phyloP scores from a whole-genome alignment of 2,113 vertebrate species.

The Entomyzon cyanotis region DNA sequence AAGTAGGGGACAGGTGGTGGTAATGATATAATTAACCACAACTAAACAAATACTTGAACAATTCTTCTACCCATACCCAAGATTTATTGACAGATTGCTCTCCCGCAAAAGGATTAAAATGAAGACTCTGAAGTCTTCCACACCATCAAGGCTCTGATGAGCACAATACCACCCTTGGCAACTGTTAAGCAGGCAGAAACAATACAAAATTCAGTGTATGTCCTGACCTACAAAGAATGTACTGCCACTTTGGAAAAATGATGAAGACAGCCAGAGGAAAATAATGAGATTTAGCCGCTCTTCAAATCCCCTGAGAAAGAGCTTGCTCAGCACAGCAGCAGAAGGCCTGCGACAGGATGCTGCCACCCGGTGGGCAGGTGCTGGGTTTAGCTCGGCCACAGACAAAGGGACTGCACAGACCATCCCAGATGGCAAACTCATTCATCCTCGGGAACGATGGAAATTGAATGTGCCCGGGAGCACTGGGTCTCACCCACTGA shows the following conservation, averaged over 20 bases:
- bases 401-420: not conserved
- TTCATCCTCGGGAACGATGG: not conserved
- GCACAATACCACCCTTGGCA: not conserved
- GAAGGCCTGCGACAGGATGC: not conserved
- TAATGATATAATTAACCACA: not conserved
- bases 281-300: not conserved
- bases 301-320: not conserved
- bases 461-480: not conserved
- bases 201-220: not conserved
- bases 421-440: not conserved
- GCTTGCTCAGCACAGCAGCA: not conserved
- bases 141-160: not conserved
- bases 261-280: not conserved
- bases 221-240: not conserved
- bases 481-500: not conserved
- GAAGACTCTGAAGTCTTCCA: not conserved
- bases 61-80: not conserved
- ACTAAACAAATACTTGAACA: not conserved
- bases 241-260: rapidly evolving
- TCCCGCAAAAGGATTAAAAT: not conserved
- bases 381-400: rapidly evolving
- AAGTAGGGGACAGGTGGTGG: not conserved
- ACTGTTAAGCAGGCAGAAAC: not conserved
- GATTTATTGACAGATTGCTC: not conserved
- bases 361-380: constrained; percentile 38